Base-by-base conservation (phyloP, 2,888 invertebrate genomes). In the Cryptus viduatorius region DNA sequence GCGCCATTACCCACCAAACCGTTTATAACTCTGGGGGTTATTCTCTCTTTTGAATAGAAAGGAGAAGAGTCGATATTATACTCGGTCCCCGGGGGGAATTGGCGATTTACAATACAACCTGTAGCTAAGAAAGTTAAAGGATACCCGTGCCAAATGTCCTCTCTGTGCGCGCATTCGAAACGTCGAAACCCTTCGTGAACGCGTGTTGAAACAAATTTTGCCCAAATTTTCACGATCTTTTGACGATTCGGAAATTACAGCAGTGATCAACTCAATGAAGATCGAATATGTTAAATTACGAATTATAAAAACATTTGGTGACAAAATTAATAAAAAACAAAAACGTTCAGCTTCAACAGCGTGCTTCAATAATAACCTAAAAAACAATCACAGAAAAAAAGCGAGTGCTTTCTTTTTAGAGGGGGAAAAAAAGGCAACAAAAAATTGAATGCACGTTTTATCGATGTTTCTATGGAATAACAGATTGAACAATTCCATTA, bases 61-160 rank as follows among this genome's bases (percentile, higher is more conserved):
- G 75, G 68, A 73, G 76, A 64, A 69, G 67, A 71, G 73, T 82
- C 75, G 75, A 82, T 65, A 31, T 83, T 65, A 12, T 83, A 67
- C 79, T 67, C 75, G 53, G 75, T 79, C 82, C 75, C 79, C 7
- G 37, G 79, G 71, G 82, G 59, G 31, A 67, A 56, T 56, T 44
- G 50, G 56, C 75, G 19, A 48, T 84, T 65, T 29, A 82, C 84
- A 84, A 81, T 82, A 50, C 73, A 75, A 82, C 84, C 82, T 84
- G 82, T 50, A 79, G 75, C 56, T 14, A 71, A 72, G 65, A 76
- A 82, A 82, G 48, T 79, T 65, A 19, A 69, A 68, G 65, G 81
- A 81, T 78, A 14, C 42, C 64, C 50, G 19, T 42, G 56, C 67
- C 53, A 48, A 68, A 59, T 59, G 24, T 71, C 68, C 56, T 68